These are phyloP conservation scores for Hyles vespertilio DNA, from an alignment of 1,140 invertebrate species.

Conservation along the genomic window DNA sequence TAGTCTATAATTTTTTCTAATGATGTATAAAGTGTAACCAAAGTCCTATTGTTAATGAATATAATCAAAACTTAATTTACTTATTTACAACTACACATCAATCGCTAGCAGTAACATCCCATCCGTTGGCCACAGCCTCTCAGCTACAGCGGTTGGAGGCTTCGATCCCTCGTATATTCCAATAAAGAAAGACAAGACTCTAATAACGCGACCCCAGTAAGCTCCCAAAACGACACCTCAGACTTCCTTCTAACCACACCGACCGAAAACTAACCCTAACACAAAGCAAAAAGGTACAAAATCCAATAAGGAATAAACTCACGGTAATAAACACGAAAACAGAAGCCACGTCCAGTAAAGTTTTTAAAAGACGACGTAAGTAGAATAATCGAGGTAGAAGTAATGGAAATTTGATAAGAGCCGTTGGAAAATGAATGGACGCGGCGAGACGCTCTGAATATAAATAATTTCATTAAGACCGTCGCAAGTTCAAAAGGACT, in stretches of 20 bases:
- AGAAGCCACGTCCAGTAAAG: constrained; percentile 42
- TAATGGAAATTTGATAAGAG: constrained; percentile 45
- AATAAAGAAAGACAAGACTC: constrained; percentile 52
- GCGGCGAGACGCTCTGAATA: constrained; percentile 29
- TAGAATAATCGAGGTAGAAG: constrained; percentile 33
- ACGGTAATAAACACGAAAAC: constrained; percentile 43
- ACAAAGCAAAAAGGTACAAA: constrained; percentile 13
- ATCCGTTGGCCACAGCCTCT: too few relatives aligned
- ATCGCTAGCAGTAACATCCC: too few relatives aligned
- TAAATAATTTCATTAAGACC: constrained; percentile 38
- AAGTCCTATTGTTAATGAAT: too few relatives aligned
- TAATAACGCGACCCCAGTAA: constrained; percentile 49
- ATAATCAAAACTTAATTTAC: too few relatives aligned
- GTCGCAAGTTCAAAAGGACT: not conserved
- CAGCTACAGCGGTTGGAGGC: not conserved
- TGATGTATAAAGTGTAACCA: too few relatives aligned
- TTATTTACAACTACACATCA: too few relatives aligned
- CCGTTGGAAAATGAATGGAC: constrained; percentile 11
- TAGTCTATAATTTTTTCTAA: too few relatives aligned
- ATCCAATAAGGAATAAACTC: constrained; percentile 1
- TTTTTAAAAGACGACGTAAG: constrained; percentile 39
- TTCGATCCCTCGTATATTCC: constrained; percentile 29
- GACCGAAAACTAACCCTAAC: constrained; percentile 19
- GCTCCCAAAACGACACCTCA: constrained; percentile 48
- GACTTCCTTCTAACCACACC: constrained; percentile 14